Base-by-base conservation (phyloP, 2,113 vertebrate genomes). In the Pseudopodoces humilis region DNA sequence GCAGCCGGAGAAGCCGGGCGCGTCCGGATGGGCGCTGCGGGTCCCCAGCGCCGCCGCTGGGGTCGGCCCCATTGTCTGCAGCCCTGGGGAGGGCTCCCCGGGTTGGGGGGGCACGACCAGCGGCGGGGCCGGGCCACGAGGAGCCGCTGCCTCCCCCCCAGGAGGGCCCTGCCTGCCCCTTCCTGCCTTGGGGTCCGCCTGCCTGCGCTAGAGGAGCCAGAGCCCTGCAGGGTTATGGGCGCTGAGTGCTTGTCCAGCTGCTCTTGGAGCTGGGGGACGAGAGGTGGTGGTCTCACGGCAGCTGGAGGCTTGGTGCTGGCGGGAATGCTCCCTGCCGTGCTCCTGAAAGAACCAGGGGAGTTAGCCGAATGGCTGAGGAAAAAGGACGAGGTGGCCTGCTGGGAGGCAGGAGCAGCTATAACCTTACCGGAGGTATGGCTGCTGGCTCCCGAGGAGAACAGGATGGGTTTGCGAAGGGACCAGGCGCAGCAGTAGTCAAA, bases 11-110 rank as follows among this genome's bases (percentile, higher is more conserved):
- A 37, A 49, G 35, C 72, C 70, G 35, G 27, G 62, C 27, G 31
- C 62, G 37, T 58, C 56, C 17, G 28, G 33, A 21, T 64, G 63
- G 63, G 71, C 39, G 55, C 71, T 62, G 56, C 46, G 35, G 72
- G 41, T 75, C 58, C 72, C 63, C 50, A 8, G 86, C 52, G 46
- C 19, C 30, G 23, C 11, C 55, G 13, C 60, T 39, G 88, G 44
- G n/a, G 24, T 47, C 27, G 53, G 59, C 22, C 77, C 75, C 80
- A 94, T 96, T 96, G 95, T 96, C 53, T 90, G 56, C 78, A 33
- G 72, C 41, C 82, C 86, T 24, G 65, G 41, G 59, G 37, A 86
- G 37, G 60, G 70, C 55, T 81, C 64, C 35, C 13, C 59, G 69
- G 15, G 14, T 7, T 49, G 62, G 44, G 59, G 86, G 71, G 30